Percentiles rank a stretch among this genome's conserved stretches.
phyloP scores from a whole-genome alignment of 2,113 vertebrate species.

The Lucifuga dentata region DNA sequence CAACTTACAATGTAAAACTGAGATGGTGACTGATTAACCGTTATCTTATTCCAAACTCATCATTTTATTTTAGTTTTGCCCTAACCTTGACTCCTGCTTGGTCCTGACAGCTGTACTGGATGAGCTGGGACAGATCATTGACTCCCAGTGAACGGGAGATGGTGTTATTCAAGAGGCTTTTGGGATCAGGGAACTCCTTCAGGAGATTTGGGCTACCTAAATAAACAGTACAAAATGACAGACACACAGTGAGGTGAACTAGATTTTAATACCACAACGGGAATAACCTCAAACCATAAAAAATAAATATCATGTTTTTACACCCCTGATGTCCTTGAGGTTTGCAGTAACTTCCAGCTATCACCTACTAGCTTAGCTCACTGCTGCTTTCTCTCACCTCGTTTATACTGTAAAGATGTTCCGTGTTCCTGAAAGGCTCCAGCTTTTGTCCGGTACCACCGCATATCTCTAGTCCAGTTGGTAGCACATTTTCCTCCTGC shows the following conservation, averaged over 20 bases:
- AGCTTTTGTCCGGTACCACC: constrained; percentile 57
- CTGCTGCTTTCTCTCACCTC: constrained; percentile 59
- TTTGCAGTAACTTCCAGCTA: neutral
- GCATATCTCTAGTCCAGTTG: constrained; percentile 36
- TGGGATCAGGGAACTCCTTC: constrained; percentile 93
- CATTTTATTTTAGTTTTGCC: no score
- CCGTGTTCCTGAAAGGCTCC: neutral
- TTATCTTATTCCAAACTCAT: no score
- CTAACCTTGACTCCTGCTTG: constrained; percentile 89
- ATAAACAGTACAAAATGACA: neutral
- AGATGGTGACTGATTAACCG: no score
- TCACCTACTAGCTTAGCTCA: constrained; percentile 18
- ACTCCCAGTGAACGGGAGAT: constrained; percentile 88
- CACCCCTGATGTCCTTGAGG: constrained; percentile 61
- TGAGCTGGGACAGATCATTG: constrained; percentile 85
- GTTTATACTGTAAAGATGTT: neutral
- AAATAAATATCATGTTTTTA: neutral
- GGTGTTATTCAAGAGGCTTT: constrained; percentile 88
- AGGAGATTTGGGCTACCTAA: constrained; percentile 81
- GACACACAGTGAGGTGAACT: neutral
- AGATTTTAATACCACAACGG: neutral
- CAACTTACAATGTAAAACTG: neutral
- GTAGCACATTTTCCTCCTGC: constrained; percentile 2
- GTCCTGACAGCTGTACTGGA: constrained; percentile 90
- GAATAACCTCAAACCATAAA: neutral